These are phyloP conservation scores for Cardiocondyla obscurior DNA, from an alignment of 1,140 invertebrate genomes.

Conservation along the genomic window DNA sequence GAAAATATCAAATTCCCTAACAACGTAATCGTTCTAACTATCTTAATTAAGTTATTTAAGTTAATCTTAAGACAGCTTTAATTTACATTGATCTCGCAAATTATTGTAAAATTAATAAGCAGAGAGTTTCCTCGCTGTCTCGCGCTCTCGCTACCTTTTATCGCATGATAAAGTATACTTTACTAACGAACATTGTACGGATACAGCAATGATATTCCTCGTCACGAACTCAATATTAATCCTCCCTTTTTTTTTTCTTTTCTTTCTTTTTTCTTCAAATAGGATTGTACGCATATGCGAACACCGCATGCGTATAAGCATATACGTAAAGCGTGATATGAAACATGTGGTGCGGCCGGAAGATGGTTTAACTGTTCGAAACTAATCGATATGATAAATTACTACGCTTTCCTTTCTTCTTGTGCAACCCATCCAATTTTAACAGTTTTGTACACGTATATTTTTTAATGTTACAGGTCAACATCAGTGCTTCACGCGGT, in stretches of 20 bases:
- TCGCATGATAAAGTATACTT: neutral
- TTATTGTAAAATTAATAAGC: constrained; percentile 29
- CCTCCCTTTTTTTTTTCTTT: too few relatives aligned
- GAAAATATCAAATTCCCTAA: constrained; percentile 26
- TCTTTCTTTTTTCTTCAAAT: too few relatives aligned
- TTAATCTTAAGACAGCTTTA: constrained; percentile 17
- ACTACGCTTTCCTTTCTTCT: too few relatives aligned
- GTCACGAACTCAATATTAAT: neutral
- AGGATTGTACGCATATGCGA: too few relatives aligned
- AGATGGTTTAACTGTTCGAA: too few relatives aligned
- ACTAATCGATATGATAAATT: too few relatives aligned
- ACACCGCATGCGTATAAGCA: too few relatives aligned
- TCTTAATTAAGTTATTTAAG: neutral
- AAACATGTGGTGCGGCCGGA: too few relatives aligned
- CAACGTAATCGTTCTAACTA: neutral
- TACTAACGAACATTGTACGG: neutral
- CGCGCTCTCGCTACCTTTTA: neutral
- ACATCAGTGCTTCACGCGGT: neutral
- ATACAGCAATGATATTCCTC: neutral
- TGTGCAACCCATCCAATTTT: neutral
- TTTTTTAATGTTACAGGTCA: neutral
- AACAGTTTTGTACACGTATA: neutral
- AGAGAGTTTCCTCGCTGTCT: neutral
- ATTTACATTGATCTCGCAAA: constrained; percentile 38
- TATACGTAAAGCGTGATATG: too few relatives aligned